Conservation (phyloP, 2,113 vertebrate genomes). For the Lethenteron reissneri region DNA sequence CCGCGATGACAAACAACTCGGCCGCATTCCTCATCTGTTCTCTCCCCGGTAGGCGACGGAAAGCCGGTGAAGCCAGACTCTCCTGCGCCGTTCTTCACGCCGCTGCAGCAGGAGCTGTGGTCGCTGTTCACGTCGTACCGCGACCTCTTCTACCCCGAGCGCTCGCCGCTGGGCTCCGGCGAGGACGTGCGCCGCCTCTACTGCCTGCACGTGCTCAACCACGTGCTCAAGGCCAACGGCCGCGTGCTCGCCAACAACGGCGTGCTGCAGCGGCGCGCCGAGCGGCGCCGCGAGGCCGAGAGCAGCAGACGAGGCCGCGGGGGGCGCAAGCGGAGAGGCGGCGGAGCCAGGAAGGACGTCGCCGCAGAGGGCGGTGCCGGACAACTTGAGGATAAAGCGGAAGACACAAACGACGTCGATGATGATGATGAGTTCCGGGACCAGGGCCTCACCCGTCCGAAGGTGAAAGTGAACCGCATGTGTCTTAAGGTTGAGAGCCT, state of each 20-base stretch:
- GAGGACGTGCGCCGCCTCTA: slow-evolving; percentile 45
- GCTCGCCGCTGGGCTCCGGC: slow-evolving; percentile 31
- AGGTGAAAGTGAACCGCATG: slow-evolving; percentile 27
- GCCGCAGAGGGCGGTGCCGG: not conserved
- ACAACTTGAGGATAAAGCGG: too few relatives aligned
- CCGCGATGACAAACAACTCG: too few relatives aligned
- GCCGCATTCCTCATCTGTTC: too few relatives aligned
- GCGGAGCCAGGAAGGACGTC: not conserved
- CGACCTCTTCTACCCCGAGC: slow-evolving; percentile 56
- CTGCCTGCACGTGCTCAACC: slow-evolving; percentile 70
- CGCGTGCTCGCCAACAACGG: slow-evolving; percentile 56
- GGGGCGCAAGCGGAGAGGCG: not conserved
- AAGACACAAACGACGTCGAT: slow-evolving; percentile 15
- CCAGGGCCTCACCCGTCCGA: slow-evolving; percentile 76
- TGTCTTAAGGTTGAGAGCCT: not conserved
- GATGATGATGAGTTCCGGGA: slow-evolving; percentile 44
- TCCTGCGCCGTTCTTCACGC: slow-evolving; percentile 20
- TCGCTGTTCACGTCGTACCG: slow-evolving; percentile 56
- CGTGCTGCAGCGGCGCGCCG: slow-evolving; percentile 22
- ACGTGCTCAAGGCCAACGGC: slow-evolving; percentile 70
- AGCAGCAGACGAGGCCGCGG: not conserved
- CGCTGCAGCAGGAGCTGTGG: slow-evolving; percentile 58
- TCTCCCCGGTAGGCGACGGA: too few relatives aligned
- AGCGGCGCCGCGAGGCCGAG: not conserved
- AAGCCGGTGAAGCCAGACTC: too few relatives aligned